phyloP scores from a whole-genome alignment of 2,113 vertebrate genomes.

The Sinocyclocheilus maitianheensis region DNA sequence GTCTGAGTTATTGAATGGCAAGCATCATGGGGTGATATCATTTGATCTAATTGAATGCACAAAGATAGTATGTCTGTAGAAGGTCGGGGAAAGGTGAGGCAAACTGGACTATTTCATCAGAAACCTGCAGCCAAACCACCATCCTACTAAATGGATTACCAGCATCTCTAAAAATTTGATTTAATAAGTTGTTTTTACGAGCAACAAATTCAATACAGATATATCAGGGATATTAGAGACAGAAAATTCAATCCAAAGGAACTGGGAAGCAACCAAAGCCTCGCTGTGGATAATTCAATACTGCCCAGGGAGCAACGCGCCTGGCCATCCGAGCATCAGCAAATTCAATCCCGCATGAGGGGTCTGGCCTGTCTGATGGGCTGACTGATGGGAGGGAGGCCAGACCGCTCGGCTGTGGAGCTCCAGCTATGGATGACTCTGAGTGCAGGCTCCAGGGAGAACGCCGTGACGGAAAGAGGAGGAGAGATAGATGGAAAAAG shows the following conservation, averaged over 20 bases:
- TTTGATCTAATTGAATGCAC: constrained; percentile 64
- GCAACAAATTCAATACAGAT: constrained; percentile 66
- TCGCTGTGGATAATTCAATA: constrained; percentile 60
- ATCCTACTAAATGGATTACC: constrained; percentile 65
- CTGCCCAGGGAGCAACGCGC: constrained; percentile 49
- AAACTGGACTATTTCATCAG: constrained; percentile 54
- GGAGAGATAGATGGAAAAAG: constrained; percentile 5
- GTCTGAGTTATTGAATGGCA: constrained; percentile 61
- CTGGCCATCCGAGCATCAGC: constrained; percentile 52
- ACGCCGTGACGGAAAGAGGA: background rate
- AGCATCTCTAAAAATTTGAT: constrained; percentile 69
- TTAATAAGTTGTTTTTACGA: constrained; percentile 71
- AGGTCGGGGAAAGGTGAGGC: constrained; percentile 15
- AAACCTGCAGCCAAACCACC: constrained; percentile 29
- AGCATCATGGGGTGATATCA: constrained; percentile 60
- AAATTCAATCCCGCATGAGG: constrained; percentile 60
- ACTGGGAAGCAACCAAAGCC: constrained; percentile 36
- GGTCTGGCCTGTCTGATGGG: constrained; percentile 49
- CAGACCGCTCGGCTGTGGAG: constrained; percentile 40
- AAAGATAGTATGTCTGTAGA: constrained; percentile 33
- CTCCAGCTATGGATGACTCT: constrained; percentile 28
- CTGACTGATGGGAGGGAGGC: constrained; percentile 54
- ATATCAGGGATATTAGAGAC: constrained; percentile 64
- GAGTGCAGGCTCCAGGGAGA: background rate
- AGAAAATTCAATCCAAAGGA: constrained; percentile 62